These are phyloP conservation scores for Lissocephala sabroskyi DNA, from an alignment of 2,888 invertebrate species.

Conservation along the genomic window DNA sequence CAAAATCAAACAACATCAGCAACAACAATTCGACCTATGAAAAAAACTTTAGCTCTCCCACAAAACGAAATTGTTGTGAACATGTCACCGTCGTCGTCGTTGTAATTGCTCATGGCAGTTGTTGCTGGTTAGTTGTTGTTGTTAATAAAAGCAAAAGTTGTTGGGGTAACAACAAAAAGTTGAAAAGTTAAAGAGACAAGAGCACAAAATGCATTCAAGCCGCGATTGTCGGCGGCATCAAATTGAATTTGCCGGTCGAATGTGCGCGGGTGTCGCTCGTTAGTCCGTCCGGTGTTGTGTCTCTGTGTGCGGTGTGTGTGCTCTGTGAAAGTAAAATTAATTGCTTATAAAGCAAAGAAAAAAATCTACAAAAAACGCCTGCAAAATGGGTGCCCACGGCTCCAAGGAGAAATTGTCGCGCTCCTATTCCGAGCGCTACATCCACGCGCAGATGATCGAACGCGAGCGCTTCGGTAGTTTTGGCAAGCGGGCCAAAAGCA, in stretches of 20 bases:
- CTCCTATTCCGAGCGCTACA: slow-evolving; percentile 77
- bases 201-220: slow-evolving; percentile 34
- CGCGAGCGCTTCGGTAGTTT: slow-evolving; percentile 81
- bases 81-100: too few relatives aligned
- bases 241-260: slow-evolving; percentile 32
- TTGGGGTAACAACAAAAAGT: slow-evolving; percentile 12
- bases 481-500: slow-evolving; percentile 76
- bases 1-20: too few relatives aligned
- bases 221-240: slow-evolving; percentile 42
- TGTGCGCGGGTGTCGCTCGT: slow-evolving; percentile 39
- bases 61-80: too few relatives aligned
- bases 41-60: too few relatives aligned
- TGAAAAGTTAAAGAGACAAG: slow-evolving; percentile 4
- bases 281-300: slow-evolving; percentile 10
- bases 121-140: too few relatives aligned
- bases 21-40: too few relatives aligned
- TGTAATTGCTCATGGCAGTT: too few relatives aligned
- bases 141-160: slow-evolving; percentile 15
- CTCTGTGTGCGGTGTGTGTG: too few relatives aligned
- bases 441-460: slow-evolving; percentile 75
- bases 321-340: slow-evolving; percentile 40
- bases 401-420: slow-evolving; percentile 83
- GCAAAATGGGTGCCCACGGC: slow-evolving; percentile 81
- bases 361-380: neutral
- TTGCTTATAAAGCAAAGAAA: slow-evolving; percentile 4